Conservation (phyloP, 2,888 invertebrate genomes). For the Papilio elwesi region DNA sequence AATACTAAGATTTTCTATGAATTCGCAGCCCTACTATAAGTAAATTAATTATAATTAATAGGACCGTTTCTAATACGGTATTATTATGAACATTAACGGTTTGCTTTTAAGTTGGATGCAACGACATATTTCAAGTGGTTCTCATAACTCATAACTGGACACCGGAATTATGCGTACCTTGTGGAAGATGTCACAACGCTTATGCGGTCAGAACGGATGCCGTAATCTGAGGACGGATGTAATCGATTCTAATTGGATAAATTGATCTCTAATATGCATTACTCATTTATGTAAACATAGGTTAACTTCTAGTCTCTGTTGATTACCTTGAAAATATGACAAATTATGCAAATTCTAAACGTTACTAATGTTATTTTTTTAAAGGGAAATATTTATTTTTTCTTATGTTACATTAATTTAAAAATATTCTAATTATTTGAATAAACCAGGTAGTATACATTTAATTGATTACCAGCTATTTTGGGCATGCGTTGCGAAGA, state of each 20-base stretch:
- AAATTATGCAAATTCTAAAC: no score
- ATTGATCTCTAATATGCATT: conserved; percentile 62
- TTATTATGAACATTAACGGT: conserved; percentile 28
- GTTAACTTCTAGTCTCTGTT: not conserved
- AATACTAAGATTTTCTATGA: not conserved
- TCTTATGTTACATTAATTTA: no score
- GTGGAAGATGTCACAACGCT: conserved; percentile 67
- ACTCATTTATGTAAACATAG: conserved; percentile 17
- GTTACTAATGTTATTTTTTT: no score
- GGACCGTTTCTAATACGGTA: conserved; percentile 21
- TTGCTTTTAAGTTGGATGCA: conserved; percentile 44
- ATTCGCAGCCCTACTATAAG: not conserved
- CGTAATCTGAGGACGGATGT: conserved; percentile 56
- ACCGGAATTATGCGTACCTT: conserved; percentile 52
- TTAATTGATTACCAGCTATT: no score
- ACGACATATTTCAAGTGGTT: conserved; percentile 49
- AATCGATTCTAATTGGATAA: conserved; percentile 74
- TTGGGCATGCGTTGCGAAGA: no score
- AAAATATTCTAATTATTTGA: no score
- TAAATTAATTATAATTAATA: conserved; percentile 12
- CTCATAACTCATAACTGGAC: conserved; percentile 22
- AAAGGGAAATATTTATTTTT: no score
- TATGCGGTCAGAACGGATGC: conserved; percentile 50
- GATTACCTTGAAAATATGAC: not conserved
- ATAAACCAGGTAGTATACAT: no score